Evolutionary conservation across 2,888 invertebrate genomes (phyloP).

Genomic region (Plagiodera versicolora): DNA sequence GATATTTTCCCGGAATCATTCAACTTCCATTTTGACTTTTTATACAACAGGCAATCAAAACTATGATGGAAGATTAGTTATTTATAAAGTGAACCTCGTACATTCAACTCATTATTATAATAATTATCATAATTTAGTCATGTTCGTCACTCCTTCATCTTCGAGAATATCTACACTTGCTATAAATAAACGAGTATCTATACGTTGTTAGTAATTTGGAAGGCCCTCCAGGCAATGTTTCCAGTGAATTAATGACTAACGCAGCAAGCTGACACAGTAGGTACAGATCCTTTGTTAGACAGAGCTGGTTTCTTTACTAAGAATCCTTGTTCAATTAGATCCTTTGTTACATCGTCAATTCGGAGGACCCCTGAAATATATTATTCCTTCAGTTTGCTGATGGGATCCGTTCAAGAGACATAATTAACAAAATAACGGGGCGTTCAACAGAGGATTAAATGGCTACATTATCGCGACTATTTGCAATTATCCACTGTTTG

Average conservation of each 20-base stretch:
- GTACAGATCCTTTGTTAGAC: slow-evolving; percentile 41
- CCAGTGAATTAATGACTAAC: slow-evolving; percentile 43
- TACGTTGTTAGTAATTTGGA: slow-evolving; percentile 33
- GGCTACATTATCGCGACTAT: slow-evolving; percentile 1
- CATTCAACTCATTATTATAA: not conserved
- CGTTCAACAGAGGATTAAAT: slow-evolving; percentile 12
- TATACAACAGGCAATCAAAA: too few species aligned
- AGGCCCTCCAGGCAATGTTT: slow-evolving; percentile 41
- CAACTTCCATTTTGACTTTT: too few species aligned
- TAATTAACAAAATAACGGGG: slow-evolving; percentile 18
- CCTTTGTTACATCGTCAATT: slow-evolving; percentile 46
- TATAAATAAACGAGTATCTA: slow-evolving; percentile 30
- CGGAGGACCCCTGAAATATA: slow-evolving; percentile 24
- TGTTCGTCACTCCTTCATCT: not conserved
- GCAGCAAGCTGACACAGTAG: slow-evolving; percentile 17
- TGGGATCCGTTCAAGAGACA: slow-evolving; percentile 20
- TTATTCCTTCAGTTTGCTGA: slow-evolving; percentile 25
- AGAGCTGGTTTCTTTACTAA: slow-evolving; percentile 41
- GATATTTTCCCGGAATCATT: too few species aligned
- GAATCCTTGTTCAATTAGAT: slow-evolving; percentile 48
- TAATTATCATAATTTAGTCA: not conserved
- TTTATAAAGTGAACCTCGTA: too few species aligned
- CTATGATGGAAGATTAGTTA: too few species aligned
- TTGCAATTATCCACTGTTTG: not conserved
- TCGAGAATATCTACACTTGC: slow-evolving; percentile 25